Evolutionary conservation across 2,888 invertebrate species (phyloP), one percentile per base, ranked within the genome.

Genomic region (Uloborus plumipes): DNA sequence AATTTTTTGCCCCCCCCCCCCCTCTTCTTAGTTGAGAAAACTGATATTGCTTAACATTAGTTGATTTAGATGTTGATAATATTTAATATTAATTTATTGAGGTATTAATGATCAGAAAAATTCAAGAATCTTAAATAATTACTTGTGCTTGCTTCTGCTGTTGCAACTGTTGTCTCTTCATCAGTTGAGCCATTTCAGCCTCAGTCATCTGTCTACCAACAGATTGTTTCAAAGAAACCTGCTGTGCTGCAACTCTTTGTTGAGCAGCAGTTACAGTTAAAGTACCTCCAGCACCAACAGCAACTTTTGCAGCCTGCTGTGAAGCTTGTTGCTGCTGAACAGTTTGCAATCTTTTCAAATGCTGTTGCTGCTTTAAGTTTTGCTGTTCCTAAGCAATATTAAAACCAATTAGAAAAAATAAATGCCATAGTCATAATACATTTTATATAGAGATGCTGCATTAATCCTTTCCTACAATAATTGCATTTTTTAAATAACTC

Each of bases 361-460:
- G 91, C 87, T 79, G 90, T 51, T 80, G 74, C 89, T 74, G 91
- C 88, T 61, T 90, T 88, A 18, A 90, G 89, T 0, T 90, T 89
- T 47, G 91, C 69, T 78, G 71, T 65, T 74, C 69, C 80, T 80
- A 47, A 14, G 39, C 6, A 62, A 39, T 39, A 9, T 39, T 39
- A 39, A 39, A 11, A 39, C 7, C 9, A 11, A 39, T 39, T 39
- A 39, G 3, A 1, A 39, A 39, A 39, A 39, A 39, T 7, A 39
- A 39, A 39, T 11, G 11, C 11, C 9, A 7, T 39, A 4, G 9
- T 39, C 39, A 39, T 39, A 11, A 39, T 39, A 7, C 39, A 39
- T 39, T 7, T 11, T 9, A 39, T 39, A 39, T 11, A 39, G 9
- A 9, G 39, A 39, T 39, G 39, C 3, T 11, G 9, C 1, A 39